These are phyloP conservation scores for Pyrrhosoma nymphula DNA, from an alignment of 2,888 invertebrate genomes.

Conservation along the genomic window DNA sequence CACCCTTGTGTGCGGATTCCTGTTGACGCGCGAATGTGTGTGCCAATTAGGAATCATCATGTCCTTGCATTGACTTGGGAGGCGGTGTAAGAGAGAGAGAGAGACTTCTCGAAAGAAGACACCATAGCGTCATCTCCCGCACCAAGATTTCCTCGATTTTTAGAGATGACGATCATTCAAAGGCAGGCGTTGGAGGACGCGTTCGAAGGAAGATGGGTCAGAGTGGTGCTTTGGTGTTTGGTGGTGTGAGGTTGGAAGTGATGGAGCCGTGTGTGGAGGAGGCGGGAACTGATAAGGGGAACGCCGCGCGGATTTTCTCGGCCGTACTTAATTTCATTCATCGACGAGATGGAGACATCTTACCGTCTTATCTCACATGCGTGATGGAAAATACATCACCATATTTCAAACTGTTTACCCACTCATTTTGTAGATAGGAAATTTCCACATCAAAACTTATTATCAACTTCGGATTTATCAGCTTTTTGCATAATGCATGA, in stretches of 20 bases:
- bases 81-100: neutral
- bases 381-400: too few relatives aligned
- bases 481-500: too few relatives aligned
- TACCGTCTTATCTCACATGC: too few relatives aligned
- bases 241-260: too few relatives aligned
- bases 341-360: too few relatives aligned
- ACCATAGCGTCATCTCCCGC: constrained; percentile 38
- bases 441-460: too few relatives aligned
- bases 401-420: too few relatives aligned
- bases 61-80: constrained; percentile 24
- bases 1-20: neutral
- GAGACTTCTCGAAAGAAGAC: neutral
- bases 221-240: neutral
- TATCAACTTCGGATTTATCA: too few relatives aligned
- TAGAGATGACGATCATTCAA: constrained; percentile 49
- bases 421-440: too few relatives aligned
- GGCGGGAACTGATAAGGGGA: neutral
- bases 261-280: too few relatives aligned
- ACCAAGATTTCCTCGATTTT: constrained; percentile 36
- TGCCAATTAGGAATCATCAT: constrained; percentile 32
- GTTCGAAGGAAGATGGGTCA: neutral
- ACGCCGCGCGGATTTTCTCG: too few relatives aligned
- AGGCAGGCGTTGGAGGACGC: neutral
- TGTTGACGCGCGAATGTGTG: neutral
- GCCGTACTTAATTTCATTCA: too few relatives aligned